Evolutionary conservation across 1,140 invertebrate species (phyloP).

Genomic region (Tenebrio molitor): DNA sequence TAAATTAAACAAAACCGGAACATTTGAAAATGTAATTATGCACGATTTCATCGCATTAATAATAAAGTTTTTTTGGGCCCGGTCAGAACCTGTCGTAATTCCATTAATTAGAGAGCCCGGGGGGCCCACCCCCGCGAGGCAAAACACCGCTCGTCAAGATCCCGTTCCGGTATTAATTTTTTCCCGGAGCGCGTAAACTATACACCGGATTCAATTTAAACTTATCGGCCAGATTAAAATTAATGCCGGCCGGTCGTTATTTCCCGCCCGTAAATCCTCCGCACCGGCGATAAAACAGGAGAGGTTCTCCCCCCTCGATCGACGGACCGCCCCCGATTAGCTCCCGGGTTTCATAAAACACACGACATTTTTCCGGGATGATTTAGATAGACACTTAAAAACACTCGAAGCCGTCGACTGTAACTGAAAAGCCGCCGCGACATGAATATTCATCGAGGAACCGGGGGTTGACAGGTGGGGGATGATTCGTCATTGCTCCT

Average conservation of each 20-base stretch:
- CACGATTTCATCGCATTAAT: constrained; percentile 21
- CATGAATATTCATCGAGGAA: constrained; percentile 34
- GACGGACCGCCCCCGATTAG: constrained; percentile 5
- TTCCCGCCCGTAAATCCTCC: constrained; percentile 15
- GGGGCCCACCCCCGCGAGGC: too few relatives aligned
- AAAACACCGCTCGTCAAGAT: not conserved
- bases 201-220: constrained; percentile 16
- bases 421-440: constrained; percentile 27
- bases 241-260: constrained; percentile 11
- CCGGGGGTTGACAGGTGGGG: constrained; percentile 20
- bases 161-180: constrained; percentile 4
- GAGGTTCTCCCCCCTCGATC: not conserved
- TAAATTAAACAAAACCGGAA: constrained; percentile 1
- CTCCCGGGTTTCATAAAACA: constrained; percentile 20
- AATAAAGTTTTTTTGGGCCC: constrained; percentile 1
- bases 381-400: constrained; percentile 32
- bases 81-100: not conserved
- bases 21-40: constrained; percentile 7
- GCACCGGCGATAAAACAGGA: constrained; percentile 7
- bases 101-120: constrained; percentile 16
- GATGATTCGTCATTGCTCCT: constrained; percentile 25
- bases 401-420: constrained; percentile 15
- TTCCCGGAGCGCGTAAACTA: constrained; percentile 19
- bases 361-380: constrained; percentile 12
- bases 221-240: constrained; percentile 30